phyloP scores from a whole-genome alignment of 2,888 invertebrate species.

The Hybos culiciformis region DNA sequence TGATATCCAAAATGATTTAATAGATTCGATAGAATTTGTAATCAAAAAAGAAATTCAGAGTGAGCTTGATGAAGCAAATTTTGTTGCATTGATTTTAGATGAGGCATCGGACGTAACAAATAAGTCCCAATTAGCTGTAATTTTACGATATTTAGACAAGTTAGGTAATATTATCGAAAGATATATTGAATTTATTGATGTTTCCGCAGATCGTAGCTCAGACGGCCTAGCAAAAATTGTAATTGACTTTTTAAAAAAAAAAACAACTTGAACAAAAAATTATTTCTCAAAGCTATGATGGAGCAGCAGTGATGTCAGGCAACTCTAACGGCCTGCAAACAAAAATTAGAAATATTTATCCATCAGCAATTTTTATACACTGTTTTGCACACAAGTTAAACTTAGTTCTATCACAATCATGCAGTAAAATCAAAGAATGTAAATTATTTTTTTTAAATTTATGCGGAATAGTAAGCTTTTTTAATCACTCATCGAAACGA shows the following conservation, averaged over 20 bases:
- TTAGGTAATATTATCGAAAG: conserved; percentile 14
- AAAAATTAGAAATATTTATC: conserved; percentile 16
- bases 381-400: conserved; percentile 18
- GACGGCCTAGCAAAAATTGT: conserved; percentile 4
- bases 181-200: conserved; percentile 13
- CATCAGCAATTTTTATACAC: conserved; percentile 17
- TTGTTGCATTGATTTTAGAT: conserved; percentile 18
- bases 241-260: conserved; percentile 3
- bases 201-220: conserved; percentile 17
- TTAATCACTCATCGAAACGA: conserved; percentile 17
- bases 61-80: conserved; percentile 16
- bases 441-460: conserved; percentile 2
- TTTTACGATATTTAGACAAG: conserved; percentile 13
- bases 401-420: conserved; percentile 10
- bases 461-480: conserved; percentile 13
- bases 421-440: conserved; percentile 3
- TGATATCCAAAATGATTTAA: conserved; percentile 20
- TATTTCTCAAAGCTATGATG: conserved; percentile 18
- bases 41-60: conserved; percentile 14
- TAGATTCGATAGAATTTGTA: conserved; percentile 12
- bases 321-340: conserved; percentile 18
- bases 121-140: conserved; percentile 15
- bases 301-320: conserved; percentile 16
- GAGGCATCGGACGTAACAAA: conserved; percentile 13
- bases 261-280: conserved; percentile 12